Conservation (phyloP, 2,888 invertebrate genomes). For the Oscheius sp. region DNA sequence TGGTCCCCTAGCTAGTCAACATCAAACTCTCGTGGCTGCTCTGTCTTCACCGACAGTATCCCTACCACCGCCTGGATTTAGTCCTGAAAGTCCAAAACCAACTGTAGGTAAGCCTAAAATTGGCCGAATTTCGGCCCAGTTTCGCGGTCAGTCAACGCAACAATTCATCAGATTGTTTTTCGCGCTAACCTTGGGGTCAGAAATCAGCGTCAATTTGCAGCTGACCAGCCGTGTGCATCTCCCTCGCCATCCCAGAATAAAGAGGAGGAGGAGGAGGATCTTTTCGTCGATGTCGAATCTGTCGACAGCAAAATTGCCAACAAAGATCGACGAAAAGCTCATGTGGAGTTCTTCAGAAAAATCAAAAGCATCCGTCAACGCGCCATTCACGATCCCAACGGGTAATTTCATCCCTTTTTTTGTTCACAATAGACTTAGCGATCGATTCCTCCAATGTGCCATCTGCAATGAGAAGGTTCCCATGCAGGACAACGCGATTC, state of each 20-base stretch:
- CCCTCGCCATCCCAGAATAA: slow-evolving; percentile 25
- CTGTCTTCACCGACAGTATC: background rate
- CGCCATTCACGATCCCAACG: slow-evolving; percentile 25
- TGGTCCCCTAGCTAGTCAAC: background rate
- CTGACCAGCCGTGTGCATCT: background rate
- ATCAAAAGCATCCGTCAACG: slow-evolving; percentile 53
- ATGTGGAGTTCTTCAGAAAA: slow-evolving; percentile 57
- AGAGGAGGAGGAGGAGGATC: slow-evolving; percentile 48
- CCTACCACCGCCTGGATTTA: background rate
- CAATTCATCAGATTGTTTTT: too few species aligned
- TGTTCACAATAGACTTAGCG: slow-evolving; percentile 30
- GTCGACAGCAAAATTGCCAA: slow-evolving; percentile 38
- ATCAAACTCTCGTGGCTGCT: background rate
- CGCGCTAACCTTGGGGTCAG: too few species aligned
- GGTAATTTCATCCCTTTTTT: background rate
- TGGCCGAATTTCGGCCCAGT: background rate
- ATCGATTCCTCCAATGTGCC: slow-evolving; percentile 41
- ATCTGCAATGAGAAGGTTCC: slow-evolving; percentile 44
- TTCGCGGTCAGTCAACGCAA: background rate
- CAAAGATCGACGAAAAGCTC: slow-evolving; percentile 51
- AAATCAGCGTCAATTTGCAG: background rate
- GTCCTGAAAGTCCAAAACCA: slow-evolving; percentile 1
- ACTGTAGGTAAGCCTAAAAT: background rate
- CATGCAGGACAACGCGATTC: slow-evolving; percentile 48
- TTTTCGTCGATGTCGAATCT: slow-evolving; percentile 53